These are phyloP conservation scores for Aspidiotus destructor DNA, from an alignment of 2,888 invertebrate genomes.

Conservation along the genomic window DNA sequence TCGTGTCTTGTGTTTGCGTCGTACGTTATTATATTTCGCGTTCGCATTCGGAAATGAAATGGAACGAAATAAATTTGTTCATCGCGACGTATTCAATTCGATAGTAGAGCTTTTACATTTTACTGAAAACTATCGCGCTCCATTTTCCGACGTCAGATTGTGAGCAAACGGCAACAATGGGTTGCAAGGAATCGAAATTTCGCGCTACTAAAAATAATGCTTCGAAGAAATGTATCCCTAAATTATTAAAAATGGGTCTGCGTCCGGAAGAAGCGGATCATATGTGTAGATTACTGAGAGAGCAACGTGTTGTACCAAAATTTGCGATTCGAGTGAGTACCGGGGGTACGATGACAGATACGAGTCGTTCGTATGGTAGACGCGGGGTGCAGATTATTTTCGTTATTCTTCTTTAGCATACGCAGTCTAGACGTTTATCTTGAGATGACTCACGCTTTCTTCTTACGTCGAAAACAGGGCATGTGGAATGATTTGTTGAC, in stretches of 20 bases:
- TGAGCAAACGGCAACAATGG: constrained; percentile 2
- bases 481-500: constrained; percentile 16
- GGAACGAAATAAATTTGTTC: no score
- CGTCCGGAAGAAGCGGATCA: constrained; percentile 25
- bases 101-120: no score
- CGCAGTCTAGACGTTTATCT: no score
- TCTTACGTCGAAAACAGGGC: neutral
- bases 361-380: no score
- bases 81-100: no score
- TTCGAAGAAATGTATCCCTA: constrained; percentile 17
- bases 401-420: no score
- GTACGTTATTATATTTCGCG: no score
- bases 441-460: neutral
- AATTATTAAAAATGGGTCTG: constrained; percentile 22
- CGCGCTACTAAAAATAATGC: constrained; percentile 29
- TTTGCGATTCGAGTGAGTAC: constrained; percentile 12
- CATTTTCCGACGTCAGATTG: neutral
- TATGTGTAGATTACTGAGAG: constrained; percentile 19
- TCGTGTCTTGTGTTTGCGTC: no score
- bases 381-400: no score
- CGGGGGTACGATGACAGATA: neutral
- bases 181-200: constrained; percentile 21
- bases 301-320: constrained; percentile 12
- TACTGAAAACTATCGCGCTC: neutral
- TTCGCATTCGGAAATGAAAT: no score